A percentile compares a stretch with the other conserved stretches of the same genome.
These are phyloP conservation scores for Panopea generosa DNA, from an alignment of 2,888 invertebrate genomes.

Conservation along the genomic window DNA sequence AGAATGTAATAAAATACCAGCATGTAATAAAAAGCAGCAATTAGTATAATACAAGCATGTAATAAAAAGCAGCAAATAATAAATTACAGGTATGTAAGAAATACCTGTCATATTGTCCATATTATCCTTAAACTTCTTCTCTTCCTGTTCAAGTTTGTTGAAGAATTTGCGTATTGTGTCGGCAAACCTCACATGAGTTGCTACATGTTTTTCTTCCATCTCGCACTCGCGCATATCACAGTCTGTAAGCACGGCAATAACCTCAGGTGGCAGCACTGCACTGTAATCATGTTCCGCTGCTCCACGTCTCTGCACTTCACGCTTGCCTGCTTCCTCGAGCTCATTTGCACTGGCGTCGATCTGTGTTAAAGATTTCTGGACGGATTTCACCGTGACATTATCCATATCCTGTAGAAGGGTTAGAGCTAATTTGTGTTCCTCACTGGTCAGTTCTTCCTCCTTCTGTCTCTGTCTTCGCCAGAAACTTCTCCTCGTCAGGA, in stretches of 20 bases:
- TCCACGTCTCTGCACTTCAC: constrained; percentile 80
- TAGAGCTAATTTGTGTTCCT: constrained; percentile 75
- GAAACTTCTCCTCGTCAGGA: constrained; percentile 78
- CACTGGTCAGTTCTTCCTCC: constrained; percentile 76
- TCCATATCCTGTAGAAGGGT: constrained; percentile 76
- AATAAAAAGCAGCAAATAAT: too few species aligned
- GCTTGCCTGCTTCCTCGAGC: constrained; percentile 75
- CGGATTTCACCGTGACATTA: constrained; percentile 67
- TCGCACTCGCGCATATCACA: constrained; percentile 76
- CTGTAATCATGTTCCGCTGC: constrained; percentile 79
- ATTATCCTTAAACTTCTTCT: constrained; percentile 78
- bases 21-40: too few species aligned
- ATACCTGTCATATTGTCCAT: constrained; percentile 77
- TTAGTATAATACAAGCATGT: too few species aligned
- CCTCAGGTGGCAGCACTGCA: constrained; percentile 78
- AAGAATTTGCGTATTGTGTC: constrained; percentile 80
- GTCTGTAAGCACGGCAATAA: constrained; percentile 78
- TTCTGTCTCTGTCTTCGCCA: constrained; percentile 81
- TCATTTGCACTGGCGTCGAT: constrained; percentile 72
- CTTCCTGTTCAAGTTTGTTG: constrained; percentile 79
- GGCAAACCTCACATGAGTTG: constrained; percentile 77
- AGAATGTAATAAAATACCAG: too few species aligned
- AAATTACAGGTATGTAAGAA: too few species aligned
- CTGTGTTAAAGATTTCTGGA: constrained; percentile 67
- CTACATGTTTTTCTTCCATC: constrained; percentile 74